Evolutionary conservation across 2,888 invertebrate genomes (phyloP).

Genomic region (Arrhopalites spinosus): DNA sequence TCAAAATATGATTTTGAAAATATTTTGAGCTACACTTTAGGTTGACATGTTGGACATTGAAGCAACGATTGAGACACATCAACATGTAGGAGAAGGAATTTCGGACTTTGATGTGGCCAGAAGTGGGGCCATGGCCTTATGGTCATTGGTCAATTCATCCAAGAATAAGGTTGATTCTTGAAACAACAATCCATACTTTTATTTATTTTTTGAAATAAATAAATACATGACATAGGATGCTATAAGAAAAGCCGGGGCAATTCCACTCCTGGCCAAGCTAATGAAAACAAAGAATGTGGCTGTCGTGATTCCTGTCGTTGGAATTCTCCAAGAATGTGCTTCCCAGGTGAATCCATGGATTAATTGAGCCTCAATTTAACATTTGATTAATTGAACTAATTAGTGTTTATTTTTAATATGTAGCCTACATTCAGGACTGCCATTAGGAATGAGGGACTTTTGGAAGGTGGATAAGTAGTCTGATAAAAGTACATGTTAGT

Average conservation of each 20-base stretch:
- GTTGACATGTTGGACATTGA: conserved; percentile 80
- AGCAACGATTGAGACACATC: background rate
- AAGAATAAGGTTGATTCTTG: conserved; percentile 70
- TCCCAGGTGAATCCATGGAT: conserved; percentile 64
- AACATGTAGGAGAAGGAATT: conserved; percentile 12
- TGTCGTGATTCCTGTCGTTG: conserved; percentile 85
- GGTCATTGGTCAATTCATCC: conserved; percentile 82
- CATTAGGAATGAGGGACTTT: conserved; percentile 86
- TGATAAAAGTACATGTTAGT: too few relatives aligned
- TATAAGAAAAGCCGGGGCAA: conserved; percentile 75
- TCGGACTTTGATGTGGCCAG: conserved; percentile 67
- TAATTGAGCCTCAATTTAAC: background rate
- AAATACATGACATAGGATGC: too few relatives aligned
- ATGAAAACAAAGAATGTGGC: conserved; percentile 81
- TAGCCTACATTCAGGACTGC: conserved; percentile 71
- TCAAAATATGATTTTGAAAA: background rate
- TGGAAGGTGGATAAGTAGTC: conserved; percentile 71
- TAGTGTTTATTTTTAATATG: conserved; percentile 10
- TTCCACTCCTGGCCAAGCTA: conserved; percentile 71
- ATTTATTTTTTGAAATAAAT: too few relatives aligned
- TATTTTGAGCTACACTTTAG: conserved; percentile 59
- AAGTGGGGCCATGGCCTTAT: conserved; percentile 82
- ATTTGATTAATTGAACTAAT: too few relatives aligned
- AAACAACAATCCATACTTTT: too few relatives aligned
- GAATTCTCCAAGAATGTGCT: conserved; percentile 83